A percentile compares a stretch with the other conserved stretches of the same genome.
Conservation (phyloP, 2,113 vertebrate species). For the Tricholaema leucomelas region DNA sequence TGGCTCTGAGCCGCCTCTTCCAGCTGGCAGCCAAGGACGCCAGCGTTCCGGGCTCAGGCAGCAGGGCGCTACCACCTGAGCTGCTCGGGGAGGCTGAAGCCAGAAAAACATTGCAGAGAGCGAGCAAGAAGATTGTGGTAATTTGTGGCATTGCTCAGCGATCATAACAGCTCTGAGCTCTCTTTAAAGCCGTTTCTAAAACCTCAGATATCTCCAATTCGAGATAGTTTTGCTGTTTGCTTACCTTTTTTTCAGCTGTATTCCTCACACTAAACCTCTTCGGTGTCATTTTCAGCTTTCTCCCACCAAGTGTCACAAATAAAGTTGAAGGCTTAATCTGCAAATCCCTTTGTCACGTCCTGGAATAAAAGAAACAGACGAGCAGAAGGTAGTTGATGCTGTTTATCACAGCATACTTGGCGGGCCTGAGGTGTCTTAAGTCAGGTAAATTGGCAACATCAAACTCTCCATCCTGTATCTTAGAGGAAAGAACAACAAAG, state of each 20-base stretch:
- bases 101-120: neutral
- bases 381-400: slow-evolving; percentile 5
- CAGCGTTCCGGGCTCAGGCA: neutral
- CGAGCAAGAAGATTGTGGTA: neutral
- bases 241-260: neutral
- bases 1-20: neutral
- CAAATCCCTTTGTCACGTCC: slow-evolving; percentile 10
- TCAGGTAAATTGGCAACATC: slow-evolving; percentile 29
- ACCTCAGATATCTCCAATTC: neutral
- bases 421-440: slow-evolving; percentile 3
- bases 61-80: accelerated
- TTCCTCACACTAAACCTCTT: neutral
- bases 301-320: neutral
- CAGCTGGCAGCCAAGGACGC: neutral
- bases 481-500: neutral
- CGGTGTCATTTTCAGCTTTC: neutral
- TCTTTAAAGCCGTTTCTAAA: neutral
- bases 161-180: neutral
- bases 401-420: slow-evolving; percentile 17
- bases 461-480: neutral
- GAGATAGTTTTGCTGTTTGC: neutral
- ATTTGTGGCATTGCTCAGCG: neutral
- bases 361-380: neutral
- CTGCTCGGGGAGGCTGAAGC: neutral
- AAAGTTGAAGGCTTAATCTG: slow-evolving; percentile 21